These are phyloP conservation scores for Ricordea florida DNA, from an alignment of 92 coral and sea anemone species.

Conservation along the genomic window DNA sequence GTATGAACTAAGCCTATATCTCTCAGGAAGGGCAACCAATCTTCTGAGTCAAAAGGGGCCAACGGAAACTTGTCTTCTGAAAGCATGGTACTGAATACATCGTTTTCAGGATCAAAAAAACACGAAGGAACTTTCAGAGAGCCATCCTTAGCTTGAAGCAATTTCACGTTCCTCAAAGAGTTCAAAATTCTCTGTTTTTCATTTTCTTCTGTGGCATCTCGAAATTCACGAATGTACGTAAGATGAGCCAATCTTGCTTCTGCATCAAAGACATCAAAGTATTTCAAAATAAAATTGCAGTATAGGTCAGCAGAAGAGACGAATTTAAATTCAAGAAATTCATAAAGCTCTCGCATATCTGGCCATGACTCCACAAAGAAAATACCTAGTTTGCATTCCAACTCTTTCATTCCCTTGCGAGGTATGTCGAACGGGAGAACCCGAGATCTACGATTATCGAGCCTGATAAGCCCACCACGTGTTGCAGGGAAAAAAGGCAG, in stretches of 20 bases:
- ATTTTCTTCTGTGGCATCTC: too few relatives aligned
- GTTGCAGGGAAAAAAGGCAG: constrained; percentile 52
- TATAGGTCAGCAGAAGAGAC: constrained; percentile 46
- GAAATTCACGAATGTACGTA: background rate
- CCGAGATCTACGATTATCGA: background rate
- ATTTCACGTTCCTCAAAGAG: background rate
- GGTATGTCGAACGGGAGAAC: constrained; percentile 51
- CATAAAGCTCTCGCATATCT: constrained; percentile 2
- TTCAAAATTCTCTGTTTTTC: background rate
- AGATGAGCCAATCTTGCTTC: constrained; percentile 37
- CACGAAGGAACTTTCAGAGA: background rate
- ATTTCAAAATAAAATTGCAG: constrained; percentile 32
- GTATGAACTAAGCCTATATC: constrained; percentile 47
- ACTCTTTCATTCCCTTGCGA: constrained; percentile 9
- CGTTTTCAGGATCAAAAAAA: constrained; percentile 29
- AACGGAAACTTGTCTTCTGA: constrained; percentile 62
- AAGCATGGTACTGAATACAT: constrained; percentile 19
- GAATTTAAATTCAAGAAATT: constrained; percentile 27
- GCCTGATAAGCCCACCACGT: constrained; percentile 35
- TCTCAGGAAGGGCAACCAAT: constrained; percentile 57
- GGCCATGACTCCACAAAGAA: constrained; percentile 17
- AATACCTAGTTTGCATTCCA: constrained; percentile 11
- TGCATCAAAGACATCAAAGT: constrained; percentile 19
- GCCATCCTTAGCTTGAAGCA: constrained; percentile 15
- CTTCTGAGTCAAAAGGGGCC: constrained; percentile 22